Conservation (phyloP, 1,140 invertebrate species). For the Atopsyche davidsoni region DNA sequence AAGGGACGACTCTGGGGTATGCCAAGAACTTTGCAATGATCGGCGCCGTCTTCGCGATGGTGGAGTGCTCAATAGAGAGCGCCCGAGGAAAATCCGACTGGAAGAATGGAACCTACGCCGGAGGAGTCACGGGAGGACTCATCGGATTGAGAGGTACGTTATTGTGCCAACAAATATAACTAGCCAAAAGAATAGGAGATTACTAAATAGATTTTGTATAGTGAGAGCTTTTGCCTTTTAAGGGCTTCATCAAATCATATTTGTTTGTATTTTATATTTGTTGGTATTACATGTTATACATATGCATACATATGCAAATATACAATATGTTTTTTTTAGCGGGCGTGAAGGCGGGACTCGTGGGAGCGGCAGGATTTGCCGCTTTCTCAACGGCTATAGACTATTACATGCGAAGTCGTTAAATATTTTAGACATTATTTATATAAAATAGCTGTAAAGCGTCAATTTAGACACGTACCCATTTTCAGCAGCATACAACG, state of each 20-base stretch:
- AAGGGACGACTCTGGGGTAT: constrained; percentile 80
- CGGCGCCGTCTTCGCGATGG: constrained; percentile 85
- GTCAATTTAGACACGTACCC: too few species aligned
- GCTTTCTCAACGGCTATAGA: constrained; percentile 93
- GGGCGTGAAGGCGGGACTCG: constrained; percentile 84
- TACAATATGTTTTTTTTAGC: constrained; percentile 57
- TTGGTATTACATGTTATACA: too few species aligned
- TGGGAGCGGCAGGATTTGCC: constrained; percentile 92
- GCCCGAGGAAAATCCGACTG: constrained; percentile 92
- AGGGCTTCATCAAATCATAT: too few species aligned
- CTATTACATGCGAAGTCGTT: constrained; percentile 73
- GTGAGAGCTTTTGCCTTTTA: too few species aligned
- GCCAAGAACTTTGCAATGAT: constrained; percentile 97
- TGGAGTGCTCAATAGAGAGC: constrained; percentile 89
- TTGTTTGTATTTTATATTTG: too few species aligned
- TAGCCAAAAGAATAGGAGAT: too few species aligned
- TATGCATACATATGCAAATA: too few species aligned
- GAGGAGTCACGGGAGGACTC: constrained; percentile 88
- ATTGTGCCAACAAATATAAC: not conserved
- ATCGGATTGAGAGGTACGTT: constrained; percentile 82
- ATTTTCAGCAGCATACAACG: too few species aligned
- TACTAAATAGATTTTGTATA: too few species aligned
- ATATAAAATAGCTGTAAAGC: too few species aligned
- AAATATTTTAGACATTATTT: not conserved
- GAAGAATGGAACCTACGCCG: constrained; percentile 93